Evolutionary conservation across 2,888 invertebrate species (phyloP), one percentile per base, ranked within the genome.

Genomic region (Andrena hattorfiana): DNA sequence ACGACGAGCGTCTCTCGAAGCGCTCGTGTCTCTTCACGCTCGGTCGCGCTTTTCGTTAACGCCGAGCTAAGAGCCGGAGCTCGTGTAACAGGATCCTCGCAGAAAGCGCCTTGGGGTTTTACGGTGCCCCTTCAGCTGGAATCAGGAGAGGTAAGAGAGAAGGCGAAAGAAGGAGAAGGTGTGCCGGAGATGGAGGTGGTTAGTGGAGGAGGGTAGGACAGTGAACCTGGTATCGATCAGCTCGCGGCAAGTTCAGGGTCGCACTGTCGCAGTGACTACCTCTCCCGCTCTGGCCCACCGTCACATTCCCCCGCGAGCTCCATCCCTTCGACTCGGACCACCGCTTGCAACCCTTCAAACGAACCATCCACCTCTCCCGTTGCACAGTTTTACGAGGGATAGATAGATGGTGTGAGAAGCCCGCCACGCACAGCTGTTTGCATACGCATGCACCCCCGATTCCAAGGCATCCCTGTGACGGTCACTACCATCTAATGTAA

Each of bases 221-320:
- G 89, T 93, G 93, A 93, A 93, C 92, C 91, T 90, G 89, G 81
- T 90, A 93, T 93, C 93, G 93, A 92, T 91, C 92, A 89, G 60
- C 84, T 85, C 84, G 85, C 81, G 78, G 90, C 91, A 92, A 92
- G 92, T 92, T 92, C 92, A 92, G 92, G 92, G 92, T 93, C 92
- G 92, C 91, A 89, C 84, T 90, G 90, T 89, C 89, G 90, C 89
- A 85, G 84, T 72, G 76, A 83, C 88, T 87, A 64, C 74, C 78
- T 70, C 71, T 54, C 76, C 63, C 62, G 48, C 64, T 42, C 56
- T 72, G 59, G 66, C 35, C 60, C 76, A 56, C 73, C 68, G 75
- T 77, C 81, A 66, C 68, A 66, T 42, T 66, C 74, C 71, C 16
- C 79, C 62, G 30, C 77, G 30, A 85, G 70, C 77, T 56, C 56